phyloP scores from a whole-genome alignment of 2,113 vertebrate species.

The Pogona vitticeps region DNA sequence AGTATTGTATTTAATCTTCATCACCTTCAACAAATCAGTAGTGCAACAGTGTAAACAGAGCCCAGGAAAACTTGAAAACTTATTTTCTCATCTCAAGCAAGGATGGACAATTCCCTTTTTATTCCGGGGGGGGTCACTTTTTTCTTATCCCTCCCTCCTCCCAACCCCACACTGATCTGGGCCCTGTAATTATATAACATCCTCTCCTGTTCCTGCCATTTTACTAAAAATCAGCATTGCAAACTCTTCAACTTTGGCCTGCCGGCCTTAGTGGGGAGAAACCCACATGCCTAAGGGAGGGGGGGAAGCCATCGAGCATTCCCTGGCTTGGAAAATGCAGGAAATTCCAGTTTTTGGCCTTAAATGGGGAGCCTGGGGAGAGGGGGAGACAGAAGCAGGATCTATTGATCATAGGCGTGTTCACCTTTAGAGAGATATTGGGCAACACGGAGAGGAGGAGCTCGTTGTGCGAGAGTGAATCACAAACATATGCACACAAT shows the following conservation, averaged over 20 bases:
- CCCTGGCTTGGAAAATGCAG: neutral
- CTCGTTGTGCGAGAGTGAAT: neutral
- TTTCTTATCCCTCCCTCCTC: neutral
- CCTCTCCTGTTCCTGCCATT: neutral
- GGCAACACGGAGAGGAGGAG: neutral
- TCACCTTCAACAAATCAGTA: constrained; percentile 13
- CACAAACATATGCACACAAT: neutral
- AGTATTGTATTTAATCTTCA: constrained; percentile 19
- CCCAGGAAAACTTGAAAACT: neutral
- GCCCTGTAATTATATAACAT: neutral
- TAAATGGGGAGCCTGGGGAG: no score
- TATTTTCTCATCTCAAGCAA: neutral
- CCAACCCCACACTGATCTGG: neutral
- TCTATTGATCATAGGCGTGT: neutral
- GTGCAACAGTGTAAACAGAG: constrained; percentile 25
- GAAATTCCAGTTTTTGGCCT: neutral
- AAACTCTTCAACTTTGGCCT: neutral
- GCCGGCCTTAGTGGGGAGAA: no score
- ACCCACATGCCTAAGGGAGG: neutral
- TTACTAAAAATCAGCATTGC: neutral
- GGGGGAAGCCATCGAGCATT: no score
- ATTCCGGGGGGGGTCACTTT: neutral
- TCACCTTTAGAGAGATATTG: neutral
- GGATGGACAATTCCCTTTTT: neutral
- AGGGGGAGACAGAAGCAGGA: no score